Conservation (phyloP, 37 sponge, comb jelly and placozoan genomes). For the Beroe ovata region DNA sequence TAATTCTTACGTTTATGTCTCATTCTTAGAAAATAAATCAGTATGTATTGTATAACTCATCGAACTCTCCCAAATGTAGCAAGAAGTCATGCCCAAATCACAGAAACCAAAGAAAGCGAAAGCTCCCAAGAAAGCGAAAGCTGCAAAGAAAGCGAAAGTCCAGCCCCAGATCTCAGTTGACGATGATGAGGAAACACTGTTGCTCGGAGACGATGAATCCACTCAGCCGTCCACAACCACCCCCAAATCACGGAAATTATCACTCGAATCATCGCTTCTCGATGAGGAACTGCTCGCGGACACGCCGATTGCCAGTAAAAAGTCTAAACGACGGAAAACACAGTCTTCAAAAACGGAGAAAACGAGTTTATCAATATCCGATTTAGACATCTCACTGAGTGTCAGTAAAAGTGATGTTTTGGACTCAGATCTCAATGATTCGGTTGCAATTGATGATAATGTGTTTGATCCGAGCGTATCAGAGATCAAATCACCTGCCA, state of each 20-base stretch:
- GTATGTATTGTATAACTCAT: no score
- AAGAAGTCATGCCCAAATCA: constrained; percentile 36
- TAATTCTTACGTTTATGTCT: no score
- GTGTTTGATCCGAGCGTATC: not conserved
- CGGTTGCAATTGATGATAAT: not conserved
- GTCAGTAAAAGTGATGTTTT: not conserved
- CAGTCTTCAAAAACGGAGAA: not conserved
- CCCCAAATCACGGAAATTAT: not conserved
- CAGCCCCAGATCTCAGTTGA: constrained; percentile 4
- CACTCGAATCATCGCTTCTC: constrained; percentile 7
- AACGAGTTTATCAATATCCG: not conserved
- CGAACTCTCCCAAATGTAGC: no score
- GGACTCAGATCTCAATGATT: not conserved
- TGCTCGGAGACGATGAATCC: not conserved
- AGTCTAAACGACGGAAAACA: constrained; percentile 34
- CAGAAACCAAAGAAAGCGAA: constrained; percentile 30
- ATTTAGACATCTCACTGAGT: not conserved
- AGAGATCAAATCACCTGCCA: not conserved
- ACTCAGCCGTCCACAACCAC: not conserved
- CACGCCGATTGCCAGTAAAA: not conserved
- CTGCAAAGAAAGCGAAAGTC: not conserved
- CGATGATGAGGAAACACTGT: not conserved
- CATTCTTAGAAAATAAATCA: no score
- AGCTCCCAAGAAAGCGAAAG: constrained; percentile 15
- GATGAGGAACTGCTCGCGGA: constrained; percentile 39